Evolutionary conservation across 2,888 invertebrate genomes (phyloP).

Genomic region (Pterostichus madidus): DNA sequence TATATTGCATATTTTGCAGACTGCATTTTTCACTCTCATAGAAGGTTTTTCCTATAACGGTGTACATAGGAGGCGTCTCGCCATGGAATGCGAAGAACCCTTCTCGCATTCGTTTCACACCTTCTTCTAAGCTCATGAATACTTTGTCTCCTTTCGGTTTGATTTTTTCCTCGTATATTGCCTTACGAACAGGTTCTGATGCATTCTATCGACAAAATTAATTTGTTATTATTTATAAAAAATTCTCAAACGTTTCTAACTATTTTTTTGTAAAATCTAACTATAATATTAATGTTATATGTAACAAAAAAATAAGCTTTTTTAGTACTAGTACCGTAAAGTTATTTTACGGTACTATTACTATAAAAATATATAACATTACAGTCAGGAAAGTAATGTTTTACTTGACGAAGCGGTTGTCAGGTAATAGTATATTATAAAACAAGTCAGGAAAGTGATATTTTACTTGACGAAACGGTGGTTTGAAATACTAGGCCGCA

Average conservation of each 20-base stretch:
- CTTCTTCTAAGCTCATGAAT: slow-evolving; percentile 81
- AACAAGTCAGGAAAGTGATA: too few species aligned
- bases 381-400: too few species aligned
- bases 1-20: slow-evolving; percentile 81
- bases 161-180: slow-evolving; percentile 82
- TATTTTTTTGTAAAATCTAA: too few species aligned
- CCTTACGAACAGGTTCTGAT: slow-evolving; percentile 81
- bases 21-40: slow-evolving; percentile 86
- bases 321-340: too few species aligned
- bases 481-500: too few species aligned
- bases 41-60: slow-evolving; percentile 84
- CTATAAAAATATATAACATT: too few species aligned
- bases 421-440: too few species aligned
- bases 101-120: slow-evolving; percentile 80
- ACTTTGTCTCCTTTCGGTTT: slow-evolving; percentile 80
- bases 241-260: background rate
- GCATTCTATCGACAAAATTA: slow-evolving; percentile 77
- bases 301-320: too few species aligned
- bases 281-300: too few species aligned
- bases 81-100: slow-evolving; percentile 85
- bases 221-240: background rate
- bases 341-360: too few species aligned
- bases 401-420: too few species aligned
- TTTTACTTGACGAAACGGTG: too few species aligned
- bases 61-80: slow-evolving; percentile 83